These are phyloP conservation scores for Liodrosophila aerea DNA, from an alignment of 2,888 invertebrate species.

Conservation along the genomic window DNA sequence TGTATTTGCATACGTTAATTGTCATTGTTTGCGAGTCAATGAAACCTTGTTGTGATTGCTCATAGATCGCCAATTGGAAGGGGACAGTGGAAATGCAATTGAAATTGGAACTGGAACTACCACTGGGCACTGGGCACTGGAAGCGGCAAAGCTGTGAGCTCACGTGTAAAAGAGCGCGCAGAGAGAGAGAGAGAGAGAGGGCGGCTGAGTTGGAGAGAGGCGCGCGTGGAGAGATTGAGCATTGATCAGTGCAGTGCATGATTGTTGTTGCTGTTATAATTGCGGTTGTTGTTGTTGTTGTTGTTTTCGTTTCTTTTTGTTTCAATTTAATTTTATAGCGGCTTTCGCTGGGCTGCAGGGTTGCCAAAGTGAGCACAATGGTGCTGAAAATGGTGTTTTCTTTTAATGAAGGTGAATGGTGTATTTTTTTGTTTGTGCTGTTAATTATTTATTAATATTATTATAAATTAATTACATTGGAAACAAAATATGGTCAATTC, in stretches of 20 bases:
- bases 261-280: conserved; percentile 4
- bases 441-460: too few species aligned
- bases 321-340: conserved; percentile 18
- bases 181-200: too few species aligned
- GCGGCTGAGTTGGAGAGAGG: not conserved
- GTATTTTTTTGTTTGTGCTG: too few species aligned
- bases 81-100: conserved; percentile 1
- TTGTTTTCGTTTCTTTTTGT: conserved; percentile 14
- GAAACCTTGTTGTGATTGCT: conserved; percentile 36
- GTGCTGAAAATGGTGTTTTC: too few species aligned
- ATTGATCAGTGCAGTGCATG: conserved; percentile 19
- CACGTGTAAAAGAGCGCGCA: too few species aligned
- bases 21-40: conserved; percentile 32
- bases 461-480: too few species aligned
- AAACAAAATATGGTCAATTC: too few species aligned
- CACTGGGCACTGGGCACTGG: conserved; percentile 1
- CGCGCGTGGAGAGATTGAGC: not conserved
- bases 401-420: too few species aligned
- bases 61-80: conserved; percentile 6
- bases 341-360: conserved; percentile 11
- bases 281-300: not conserved
- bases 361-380: too few species aligned
- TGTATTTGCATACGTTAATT: conserved; percentile 1
- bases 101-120: conserved; percentile 2
- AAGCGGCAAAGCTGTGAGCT: not conserved